phyloP scores from a whole-genome alignment of 1,140 invertebrate genomes.

The Laupala kohalensis region DNA sequence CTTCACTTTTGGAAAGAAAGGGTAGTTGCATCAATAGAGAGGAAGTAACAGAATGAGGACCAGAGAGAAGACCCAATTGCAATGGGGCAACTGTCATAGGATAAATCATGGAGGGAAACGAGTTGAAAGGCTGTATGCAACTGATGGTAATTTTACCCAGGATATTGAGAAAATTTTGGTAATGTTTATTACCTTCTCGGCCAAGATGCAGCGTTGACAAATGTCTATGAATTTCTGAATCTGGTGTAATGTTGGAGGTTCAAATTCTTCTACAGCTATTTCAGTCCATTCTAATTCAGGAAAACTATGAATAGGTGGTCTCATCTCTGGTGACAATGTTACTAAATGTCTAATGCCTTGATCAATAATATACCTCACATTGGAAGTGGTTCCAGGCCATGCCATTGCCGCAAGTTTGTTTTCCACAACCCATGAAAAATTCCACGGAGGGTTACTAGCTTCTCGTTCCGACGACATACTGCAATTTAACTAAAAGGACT shows the following conservation, averaged over 20 bases:
- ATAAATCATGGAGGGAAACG: too few relatives aligned
- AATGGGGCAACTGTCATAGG: too few relatives aligned
- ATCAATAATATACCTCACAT: constrained; percentile 42
- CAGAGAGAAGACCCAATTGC: too few relatives aligned
- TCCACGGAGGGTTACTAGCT: constrained; percentile 30
- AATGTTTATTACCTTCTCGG: neutral
- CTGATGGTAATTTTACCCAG: too few relatives aligned
- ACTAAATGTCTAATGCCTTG: constrained; percentile 38
- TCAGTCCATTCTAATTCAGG: constrained; percentile 38
- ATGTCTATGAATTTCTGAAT: constrained; percentile 51
- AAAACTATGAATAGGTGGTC: constrained; percentile 36
- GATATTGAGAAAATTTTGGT: neutral
- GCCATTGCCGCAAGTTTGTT: constrained; percentile 45
- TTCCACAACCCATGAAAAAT: constrained; percentile 46
- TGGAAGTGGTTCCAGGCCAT: constrained; percentile 39
- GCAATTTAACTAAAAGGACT: too few relatives aligned
- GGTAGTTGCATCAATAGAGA: too few relatives aligned
- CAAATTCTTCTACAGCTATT: constrained; percentile 49
- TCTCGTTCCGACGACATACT: neutral
- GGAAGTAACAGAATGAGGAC: too few relatives aligned
- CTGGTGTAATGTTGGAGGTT: constrained; percentile 46
- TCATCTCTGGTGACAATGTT: constrained; percentile 46
- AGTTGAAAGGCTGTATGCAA: too few relatives aligned
- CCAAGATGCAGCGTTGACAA: constrained; percentile 32
- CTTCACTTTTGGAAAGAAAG: too few relatives aligned